Evolutionary conservation across 2,797 vertebrate genomes (phyloP), one percentile per base, ranked within the genome.

Genomic region (Anomalospiza imberbis): DNA sequence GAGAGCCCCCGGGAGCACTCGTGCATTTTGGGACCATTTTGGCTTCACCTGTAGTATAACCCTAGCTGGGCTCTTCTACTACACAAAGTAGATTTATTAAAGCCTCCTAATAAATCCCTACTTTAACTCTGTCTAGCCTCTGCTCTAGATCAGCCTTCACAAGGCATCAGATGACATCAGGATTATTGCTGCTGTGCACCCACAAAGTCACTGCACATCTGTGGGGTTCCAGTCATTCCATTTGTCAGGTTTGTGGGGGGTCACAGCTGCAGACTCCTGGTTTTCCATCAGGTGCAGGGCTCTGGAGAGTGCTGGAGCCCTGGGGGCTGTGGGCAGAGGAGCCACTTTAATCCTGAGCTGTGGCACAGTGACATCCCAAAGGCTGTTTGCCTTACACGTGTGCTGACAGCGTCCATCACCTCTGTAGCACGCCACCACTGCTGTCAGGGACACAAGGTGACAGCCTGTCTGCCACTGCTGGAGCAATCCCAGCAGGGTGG

Each of bases 301-400:
- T 4, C 54, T 42, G 72, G n/a, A 44, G 34, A 26, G 32, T 2
- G 13, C 4, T 48, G 47, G 36, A 73, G 32, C 53, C 32, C 38
- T 7, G 7, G 24, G 53, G 65, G 34, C 36, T 71, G 57, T 15
- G 53, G 47, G 86, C 54, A 60, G 58, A 51, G 65, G 47, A 50
- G 40, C 4, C 1, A 1, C 32, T 36, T 53, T 3, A 17, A 24
- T 40, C 13, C 45, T 0, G 0, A 67, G 18, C 19, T 5, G 21
- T 61, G 77, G 34, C 19, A 44, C 21, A 51, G 50, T 34, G 18
- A 36, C 25, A 42, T 44, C 20, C 66, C 54, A 24, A n/a, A 60
- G 53, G 5, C 4, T 74, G 2, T 21, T 36, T n/a, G 29, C 72
- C 55, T 53, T 34, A 12, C 14, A 13, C 8, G 0, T 1, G 42